phyloP scores from a whole-genome alignment of 2,113 vertebrate genomes.

The Barbus barbus region DNA sequence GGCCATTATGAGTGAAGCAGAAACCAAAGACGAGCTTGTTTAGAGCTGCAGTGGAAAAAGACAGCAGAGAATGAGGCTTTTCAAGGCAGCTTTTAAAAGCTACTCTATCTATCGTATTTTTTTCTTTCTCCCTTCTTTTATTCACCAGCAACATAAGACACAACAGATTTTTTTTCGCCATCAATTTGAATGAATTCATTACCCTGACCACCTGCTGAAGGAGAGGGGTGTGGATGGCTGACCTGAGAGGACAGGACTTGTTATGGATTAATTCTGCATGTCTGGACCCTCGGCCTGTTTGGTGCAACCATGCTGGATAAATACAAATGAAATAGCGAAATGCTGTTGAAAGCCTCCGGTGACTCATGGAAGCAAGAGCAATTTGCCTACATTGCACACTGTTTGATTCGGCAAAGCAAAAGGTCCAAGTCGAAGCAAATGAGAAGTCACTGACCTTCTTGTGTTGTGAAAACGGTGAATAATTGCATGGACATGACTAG shows the following conservation, averaged over 20 bases:
- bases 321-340: constrained; percentile 38
- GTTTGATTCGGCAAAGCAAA: constrained; percentile 43
- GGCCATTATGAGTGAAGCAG: background rate
- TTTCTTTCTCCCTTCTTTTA: background rate
- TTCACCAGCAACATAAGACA: background rate
- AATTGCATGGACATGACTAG: constrained; percentile 38
- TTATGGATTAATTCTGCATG: constrained; percentile 41
- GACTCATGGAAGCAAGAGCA: background rate
- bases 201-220: constrained; percentile 41
- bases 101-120: background rate
- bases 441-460: constrained; percentile 47
- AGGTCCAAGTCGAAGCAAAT: constrained; percentile 43
- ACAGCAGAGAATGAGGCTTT: background rate
- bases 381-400: constrained; percentile 39
- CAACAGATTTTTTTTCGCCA: background rate
- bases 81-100: constrained; percentile 31
- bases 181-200: constrained; percentile 35
- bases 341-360: constrained; percentile 27
- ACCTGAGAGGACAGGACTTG: constrained; percentile 40
- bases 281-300: constrained; percentile 17
- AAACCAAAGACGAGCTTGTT: background rate
- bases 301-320: constrained; percentile 30
- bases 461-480: constrained; percentile 46
- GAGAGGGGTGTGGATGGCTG: constrained; percentile 31
- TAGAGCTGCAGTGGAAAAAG: background rate